These are phyloP conservation scores for Micromesistius poutassou DNA, from an alignment of 2,797 vertebrate species.

Conservation along the genomic window DNA sequence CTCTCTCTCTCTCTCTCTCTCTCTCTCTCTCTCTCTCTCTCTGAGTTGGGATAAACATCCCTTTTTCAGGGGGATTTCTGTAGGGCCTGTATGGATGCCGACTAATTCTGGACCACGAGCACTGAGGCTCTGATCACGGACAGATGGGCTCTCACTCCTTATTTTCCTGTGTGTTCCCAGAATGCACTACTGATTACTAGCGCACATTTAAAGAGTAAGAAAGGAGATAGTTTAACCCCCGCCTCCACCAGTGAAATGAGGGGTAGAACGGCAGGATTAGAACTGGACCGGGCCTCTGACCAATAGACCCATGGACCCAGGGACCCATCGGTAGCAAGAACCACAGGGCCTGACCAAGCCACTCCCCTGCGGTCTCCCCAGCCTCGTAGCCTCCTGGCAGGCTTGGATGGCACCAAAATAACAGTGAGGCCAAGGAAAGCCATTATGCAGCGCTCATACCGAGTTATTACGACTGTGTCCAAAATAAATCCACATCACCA, in stretches of 20 bases:
- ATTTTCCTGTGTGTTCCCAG: constrained; percentile 47
- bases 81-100: constrained; percentile 38
- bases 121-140: constrained; percentile 53
- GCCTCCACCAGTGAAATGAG: constrained; percentile 43
- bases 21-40: no score
- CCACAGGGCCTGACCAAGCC: constrained; percentile 62
- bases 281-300: constrained; percentile 42
- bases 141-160: constrained; percentile 53
- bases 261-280: constrained; percentile 44
- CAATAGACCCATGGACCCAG: constrained; percentile 18
- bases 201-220: constrained; percentile 20
- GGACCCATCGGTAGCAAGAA: constrained; percentile 52
- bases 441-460: constrained; percentile 56
- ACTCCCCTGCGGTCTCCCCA: constrained; percentile 56
- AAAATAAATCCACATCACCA: constrained; percentile 57
- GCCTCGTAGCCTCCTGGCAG: constrained; percentile 60
- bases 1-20: no score
- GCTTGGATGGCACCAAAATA: constrained; percentile 65
- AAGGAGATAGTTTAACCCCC: constrained; percentile 26
- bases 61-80: constrained; percentile 36
- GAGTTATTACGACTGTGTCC: constrained; percentile 62
- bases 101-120: constrained; percentile 53
- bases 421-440: constrained; percentile 67
- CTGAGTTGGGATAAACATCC: constrained; percentile 42
- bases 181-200: constrained; percentile 56